A percentile compares a stretch with the other conserved stretches of the same genome.
These are phyloP conservation scores for Megastigmus dorsalis DNA, from an alignment of 2,888 invertebrate genomes.

Conservation along the genomic window DNA sequence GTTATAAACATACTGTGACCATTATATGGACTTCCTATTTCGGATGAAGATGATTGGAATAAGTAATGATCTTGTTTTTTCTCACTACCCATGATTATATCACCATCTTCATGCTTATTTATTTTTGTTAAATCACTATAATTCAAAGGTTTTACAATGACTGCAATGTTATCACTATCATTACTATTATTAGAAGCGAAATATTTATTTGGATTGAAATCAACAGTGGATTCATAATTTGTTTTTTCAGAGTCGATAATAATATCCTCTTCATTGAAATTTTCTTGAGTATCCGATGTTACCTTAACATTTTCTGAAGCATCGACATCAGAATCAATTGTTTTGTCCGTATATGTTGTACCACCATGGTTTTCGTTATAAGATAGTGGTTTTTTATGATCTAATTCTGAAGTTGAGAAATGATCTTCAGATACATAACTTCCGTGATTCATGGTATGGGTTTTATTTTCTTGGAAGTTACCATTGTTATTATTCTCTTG, in stretches of 20 bases:
- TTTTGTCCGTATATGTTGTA: slow-evolving; percentile 19
- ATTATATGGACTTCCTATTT: slow-evolving; percentile 48
- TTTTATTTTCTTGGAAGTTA: slow-evolving; percentile 17
- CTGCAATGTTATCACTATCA: neutral
- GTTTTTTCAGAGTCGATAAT: slow-evolving; percentile 12
- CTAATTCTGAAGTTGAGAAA: neutral
- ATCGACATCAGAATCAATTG: slow-evolving; percentile 59
- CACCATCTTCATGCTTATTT: slow-evolving; percentile 54
- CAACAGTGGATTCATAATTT: slow-evolving; percentile 8
- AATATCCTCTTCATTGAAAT: neutral
- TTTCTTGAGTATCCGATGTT: slow-evolving; percentile 42
- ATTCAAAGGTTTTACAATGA: neutral
- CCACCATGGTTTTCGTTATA: neutral
- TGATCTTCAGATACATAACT: slow-evolving; percentile 21
- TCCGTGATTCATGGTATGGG: neutral
- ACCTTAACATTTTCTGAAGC: slow-evolving; percentile 64
- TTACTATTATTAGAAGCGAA: neutral
- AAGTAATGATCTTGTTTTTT: slow-evolving; percentile 48
- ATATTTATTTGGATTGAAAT: slow-evolving; percentile 12
- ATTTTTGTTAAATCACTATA: neutral
- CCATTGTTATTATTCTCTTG: slow-evolving; percentile 23
- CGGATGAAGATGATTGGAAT: neutral
- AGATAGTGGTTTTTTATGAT: slow-evolving; percentile 13
- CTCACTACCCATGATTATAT: slow-evolving; percentile 54
- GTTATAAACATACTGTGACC: neutral